Conservation (phyloP, 2,797 vertebrate species). For the Acanthurus tractus region DNA sequence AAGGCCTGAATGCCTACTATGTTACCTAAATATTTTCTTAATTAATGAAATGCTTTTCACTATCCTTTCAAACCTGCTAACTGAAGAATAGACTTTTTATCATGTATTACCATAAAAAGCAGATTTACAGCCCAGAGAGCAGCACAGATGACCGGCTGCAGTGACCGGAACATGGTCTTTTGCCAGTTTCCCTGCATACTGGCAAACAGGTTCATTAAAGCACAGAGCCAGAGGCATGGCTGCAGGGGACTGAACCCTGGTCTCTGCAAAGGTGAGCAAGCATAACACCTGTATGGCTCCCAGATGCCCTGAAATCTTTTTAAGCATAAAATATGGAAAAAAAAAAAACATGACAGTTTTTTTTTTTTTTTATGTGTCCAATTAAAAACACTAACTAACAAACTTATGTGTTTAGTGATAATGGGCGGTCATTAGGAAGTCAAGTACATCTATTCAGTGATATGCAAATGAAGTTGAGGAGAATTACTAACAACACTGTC, state of each 20-base stretch:
- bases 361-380: not conserved
- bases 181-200: slow-evolving; percentile 39
- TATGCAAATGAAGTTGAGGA: slow-evolving; percentile 32
- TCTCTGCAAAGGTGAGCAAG: slow-evolving; percentile 3
- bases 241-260: slow-evolving; percentile 46
- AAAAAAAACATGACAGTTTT: not conserved
- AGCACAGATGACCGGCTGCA: slow-evolving; percentile 29
- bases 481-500: slow-evolving; percentile 23
- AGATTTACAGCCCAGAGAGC: slow-evolving; percentile 14
- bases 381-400: not conserved
- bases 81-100: not conserved
- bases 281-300: not conserved
- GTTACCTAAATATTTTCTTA: slow-evolving; percentile 23
- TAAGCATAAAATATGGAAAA: not conserved
- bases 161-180: slow-evolving; percentile 24
- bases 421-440: slow-evolving; percentile 12
- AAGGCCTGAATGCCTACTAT: not conserved
- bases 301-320: slow-evolving; percentile 23
- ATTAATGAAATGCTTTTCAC: slow-evolving; percentile 13
- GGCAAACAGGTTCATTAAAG: slow-evolving; percentile 54
- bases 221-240: slow-evolving; percentile 57
- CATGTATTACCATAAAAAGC: slow-evolving; percentile 33
- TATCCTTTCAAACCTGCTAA: not conserved
- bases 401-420: slow-evolving; percentile 12
- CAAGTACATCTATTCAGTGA: slow-evolving; percentile 20